Conservation (phyloP, 1,140 invertebrate species). For the Drosophila ambigua region DNA sequence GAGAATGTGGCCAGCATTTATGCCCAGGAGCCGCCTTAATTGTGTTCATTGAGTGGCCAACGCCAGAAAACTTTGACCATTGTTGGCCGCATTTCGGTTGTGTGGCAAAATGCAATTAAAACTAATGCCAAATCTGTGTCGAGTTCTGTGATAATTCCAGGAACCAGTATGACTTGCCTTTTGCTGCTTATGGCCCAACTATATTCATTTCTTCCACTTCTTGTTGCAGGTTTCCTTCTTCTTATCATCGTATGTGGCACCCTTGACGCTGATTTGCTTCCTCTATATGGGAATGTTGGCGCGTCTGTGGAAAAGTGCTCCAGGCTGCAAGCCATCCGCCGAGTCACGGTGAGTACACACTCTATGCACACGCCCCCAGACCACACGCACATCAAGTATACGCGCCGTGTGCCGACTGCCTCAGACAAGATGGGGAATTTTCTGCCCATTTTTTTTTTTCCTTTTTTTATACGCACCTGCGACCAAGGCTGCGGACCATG, state of each 20-base stretch:
- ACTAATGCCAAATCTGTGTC: slow-evolving; percentile 3
- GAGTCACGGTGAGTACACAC: slow-evolving; percentile 84
- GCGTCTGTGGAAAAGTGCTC: slow-evolving; percentile 93
- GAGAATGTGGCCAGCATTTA: neutral
- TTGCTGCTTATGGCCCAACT: neutral
- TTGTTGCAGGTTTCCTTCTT: slow-evolving; percentile 90
- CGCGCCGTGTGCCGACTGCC: neutral
- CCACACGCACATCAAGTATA: slow-evolving; percentile 18
- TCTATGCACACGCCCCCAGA: too few species aligned
- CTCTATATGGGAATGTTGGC: slow-evolving; percentile 96
- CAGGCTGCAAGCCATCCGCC: slow-evolving; percentile 88
- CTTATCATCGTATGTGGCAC: slow-evolving; percentile 93
- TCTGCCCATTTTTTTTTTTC: neutral
- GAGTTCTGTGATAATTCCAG: too few species aligned
- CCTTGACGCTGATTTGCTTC: slow-evolving; percentile 93
- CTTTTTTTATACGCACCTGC: slow-evolving; percentile 23
- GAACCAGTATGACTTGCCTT: slow-evolving; percentile 7
- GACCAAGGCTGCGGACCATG: slow-evolving; percentile 40
- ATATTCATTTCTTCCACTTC: slow-evolving; percentile 3
- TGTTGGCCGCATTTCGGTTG: neutral
- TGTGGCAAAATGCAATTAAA: slow-evolving; percentile 4
- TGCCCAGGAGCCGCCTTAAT: neutral
- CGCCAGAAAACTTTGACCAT: slow-evolving; percentile 1
- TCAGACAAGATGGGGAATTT: neutral
- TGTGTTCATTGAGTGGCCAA: slow-evolving; percentile 6